Evolutionary conservation across 2,113 vertebrate genomes (phyloP), one percentile per base, ranked within the genome.

Genomic region (Corvus cornix): DNA sequence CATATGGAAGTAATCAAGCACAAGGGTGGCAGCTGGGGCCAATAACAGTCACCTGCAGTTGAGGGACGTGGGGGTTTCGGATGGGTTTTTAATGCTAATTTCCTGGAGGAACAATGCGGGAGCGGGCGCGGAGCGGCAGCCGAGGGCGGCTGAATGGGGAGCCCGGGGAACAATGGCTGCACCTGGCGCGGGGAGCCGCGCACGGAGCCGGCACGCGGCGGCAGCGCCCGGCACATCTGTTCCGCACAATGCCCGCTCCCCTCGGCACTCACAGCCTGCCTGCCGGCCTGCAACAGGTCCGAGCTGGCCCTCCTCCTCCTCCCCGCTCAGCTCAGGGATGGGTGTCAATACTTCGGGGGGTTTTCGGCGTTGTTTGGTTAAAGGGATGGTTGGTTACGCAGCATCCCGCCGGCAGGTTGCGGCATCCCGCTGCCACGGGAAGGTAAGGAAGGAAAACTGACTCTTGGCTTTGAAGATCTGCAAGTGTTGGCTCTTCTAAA

Each of bases 1-100:
- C 99, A 99, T 99, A 99, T 99, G 99, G 99, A 99, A 98, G 98
- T 99, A 99, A 99, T 99, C 98, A 98, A 98, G 98, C 98, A 98
- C 98, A 98, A 99, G 98, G 98, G 97, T 98, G 98, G 98, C 99
- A 99, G 99, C 99, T 99, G 99, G 99, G 98, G 98, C 98, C 98
- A 98, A 98, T 98, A 99, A 98, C 98, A 99, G 99, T 99, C 99
- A 99, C 99, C 99, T 99, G 99, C 99, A 98, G 98, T 95, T 93
- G 97, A 97, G 97, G 97, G 98, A 97, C 96, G 28, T 84, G 90
- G 98, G 97, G 98, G 96, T 94, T 98, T 97, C 56, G 97, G 98
- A 97, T 98, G 97, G 97, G 97, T 97, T 98, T 97, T 97, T 98
- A 95, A 98, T 98, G 98, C 98, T 98, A 98, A 98, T 98, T 98